Conservation (phyloP, 2,113 vertebrate species). For the Microtus oregoni region DNA sequence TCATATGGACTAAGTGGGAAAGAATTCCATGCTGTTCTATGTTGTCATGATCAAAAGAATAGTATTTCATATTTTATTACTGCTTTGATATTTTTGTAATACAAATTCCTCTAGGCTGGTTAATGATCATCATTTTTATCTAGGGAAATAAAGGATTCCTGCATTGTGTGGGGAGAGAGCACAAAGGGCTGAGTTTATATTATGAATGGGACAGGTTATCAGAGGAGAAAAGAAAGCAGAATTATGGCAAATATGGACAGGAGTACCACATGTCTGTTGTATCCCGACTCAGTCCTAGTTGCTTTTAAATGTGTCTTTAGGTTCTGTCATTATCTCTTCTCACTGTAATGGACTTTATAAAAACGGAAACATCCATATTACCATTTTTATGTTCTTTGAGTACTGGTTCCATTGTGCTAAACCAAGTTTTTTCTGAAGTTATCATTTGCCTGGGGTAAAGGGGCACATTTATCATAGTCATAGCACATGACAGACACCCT, state of each 20-base stretch:
- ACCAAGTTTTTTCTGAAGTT: slow-evolving; percentile 27
- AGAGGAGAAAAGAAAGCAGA: background rate
- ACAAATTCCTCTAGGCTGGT: background rate
- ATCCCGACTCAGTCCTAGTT: background rate
- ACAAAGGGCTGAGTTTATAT: background rate
- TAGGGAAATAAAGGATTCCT: background rate
- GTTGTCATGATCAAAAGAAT: background rate
- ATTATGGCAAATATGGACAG: background rate
- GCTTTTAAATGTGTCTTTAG: slow-evolving; percentile 22
- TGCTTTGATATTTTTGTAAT: slow-evolving; percentile 33
- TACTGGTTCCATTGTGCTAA: background rate
- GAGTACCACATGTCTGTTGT: background rate
- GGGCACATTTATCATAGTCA: background rate
- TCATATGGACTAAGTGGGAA: background rate
- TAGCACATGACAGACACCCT: background rate
- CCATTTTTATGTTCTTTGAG: background rate
- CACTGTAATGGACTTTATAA: background rate
- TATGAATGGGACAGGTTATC: background rate
- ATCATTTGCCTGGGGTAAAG: background rate
- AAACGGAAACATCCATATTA: background rate
- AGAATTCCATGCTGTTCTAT: background rate
- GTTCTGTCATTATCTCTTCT: slow-evolving; percentile 27
- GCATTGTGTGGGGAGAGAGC: background rate
- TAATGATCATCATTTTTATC: slow-evolving; percentile 19
- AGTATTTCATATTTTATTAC: slow-evolving; percentile 19